Conservation (phyloP, 2,888 invertebrate species). For the Eupithecia insigniata region DNA sequence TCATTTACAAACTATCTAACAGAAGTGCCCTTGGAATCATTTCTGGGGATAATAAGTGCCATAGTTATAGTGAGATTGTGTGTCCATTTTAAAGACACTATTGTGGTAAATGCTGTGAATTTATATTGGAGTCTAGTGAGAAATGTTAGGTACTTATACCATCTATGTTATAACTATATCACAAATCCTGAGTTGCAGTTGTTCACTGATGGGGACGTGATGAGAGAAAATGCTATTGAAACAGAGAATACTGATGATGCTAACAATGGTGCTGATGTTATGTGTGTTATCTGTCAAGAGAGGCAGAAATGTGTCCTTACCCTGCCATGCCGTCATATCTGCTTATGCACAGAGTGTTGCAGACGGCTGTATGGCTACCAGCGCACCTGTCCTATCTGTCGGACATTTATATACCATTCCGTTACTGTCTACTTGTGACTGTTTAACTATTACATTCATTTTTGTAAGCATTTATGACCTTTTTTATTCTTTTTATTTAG, state of each 20-base stretch:
- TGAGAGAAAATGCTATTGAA: conserved; percentile 52
- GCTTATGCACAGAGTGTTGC: conserved; percentile 81
- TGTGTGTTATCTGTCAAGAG: conserved; percentile 84
- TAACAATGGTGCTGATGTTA: conserved; percentile 63
- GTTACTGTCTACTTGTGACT: conserved; percentile 82
- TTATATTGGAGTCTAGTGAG: conserved; percentile 69
- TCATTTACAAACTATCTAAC: conserved; percentile 74
- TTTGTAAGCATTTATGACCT: conserved; percentile 28
- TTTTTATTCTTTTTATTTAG: neutral
- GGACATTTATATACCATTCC: conserved; percentile 82
- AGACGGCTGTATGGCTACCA: conserved; percentile 76
- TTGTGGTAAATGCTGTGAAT: conserved; percentile 54
- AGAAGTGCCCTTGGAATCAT: conserved; percentile 78
- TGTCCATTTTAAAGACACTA: conserved; percentile 66
- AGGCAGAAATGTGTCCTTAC: conserved; percentile 82
- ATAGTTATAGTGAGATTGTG: conserved; percentile 67
- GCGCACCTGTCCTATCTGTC: conserved; percentile 82
- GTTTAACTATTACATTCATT: conserved; percentile 30
- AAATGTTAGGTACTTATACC: conserved; percentile 69
- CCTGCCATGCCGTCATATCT: conserved; percentile 83
- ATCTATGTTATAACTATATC: conserved; percentile 71
- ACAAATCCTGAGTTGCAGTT: conserved; percentile 71
- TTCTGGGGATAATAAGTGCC: conserved; percentile 71
- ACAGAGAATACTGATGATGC: conserved; percentile 52
- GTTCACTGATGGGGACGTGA: conserved; percentile 64